Evolutionary conservation across 1,140 invertebrate species (phyloP).

Genomic region (Drosophila arawakana): DNA sequence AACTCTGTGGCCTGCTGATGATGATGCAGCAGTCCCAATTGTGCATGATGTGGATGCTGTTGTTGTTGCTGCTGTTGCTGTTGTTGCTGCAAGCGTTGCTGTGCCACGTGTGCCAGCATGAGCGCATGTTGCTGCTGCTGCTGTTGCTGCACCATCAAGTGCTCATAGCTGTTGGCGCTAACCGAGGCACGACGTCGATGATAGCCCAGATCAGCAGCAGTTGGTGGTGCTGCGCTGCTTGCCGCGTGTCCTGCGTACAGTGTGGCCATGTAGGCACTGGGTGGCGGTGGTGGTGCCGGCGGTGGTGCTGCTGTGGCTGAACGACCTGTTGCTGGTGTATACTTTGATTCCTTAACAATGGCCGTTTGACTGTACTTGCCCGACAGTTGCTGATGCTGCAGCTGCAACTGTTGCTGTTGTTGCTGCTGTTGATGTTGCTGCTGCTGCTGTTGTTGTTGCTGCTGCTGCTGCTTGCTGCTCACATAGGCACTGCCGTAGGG

Average conservation of each 20-base stretch:
- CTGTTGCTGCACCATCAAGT: slow-evolving; percentile 76
- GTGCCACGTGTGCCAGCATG: slow-evolving; percentile 69
- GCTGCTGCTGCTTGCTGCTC: slow-evolving; percentile 42
- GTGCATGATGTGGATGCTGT: slow-evolving; percentile 43
- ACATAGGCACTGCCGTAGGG: slow-evolving; percentile 59
- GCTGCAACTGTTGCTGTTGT: slow-evolving; percentile 6
- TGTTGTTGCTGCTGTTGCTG: slow-evolving; percentile 49
- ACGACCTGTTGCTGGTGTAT: slow-evolving; percentile 42
- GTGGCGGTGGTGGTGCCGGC: slow-evolving; percentile 62
- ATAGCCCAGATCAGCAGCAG: slow-evolving; percentile 55
- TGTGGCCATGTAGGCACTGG: slow-evolving; percentile 56
- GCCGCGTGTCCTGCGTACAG: slow-evolving; percentile 48
- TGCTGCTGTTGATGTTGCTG: slow-evolving; percentile 35
- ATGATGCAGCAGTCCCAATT: slow-evolving; percentile 38
- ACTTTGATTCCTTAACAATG: slow-evolving; percentile 56
- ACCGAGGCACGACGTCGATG: slow-evolving; percentile 71
- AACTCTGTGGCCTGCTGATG: slow-evolving; percentile 62
- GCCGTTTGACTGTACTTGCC: slow-evolving; percentile 51
- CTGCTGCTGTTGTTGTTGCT: slow-evolving; percentile 33
- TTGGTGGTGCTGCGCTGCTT: slow-evolving; percentile 19
- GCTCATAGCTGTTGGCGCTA: slow-evolving; percentile 72
- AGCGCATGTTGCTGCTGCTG: slow-evolving; percentile 74
- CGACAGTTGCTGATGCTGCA: slow-evolving; percentile 14
- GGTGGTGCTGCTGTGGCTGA: slow-evolving; percentile 49
- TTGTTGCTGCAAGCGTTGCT: slow-evolving; percentile 54